A percentile compares a stretch with the other conserved stretches of the same genome.
phyloP scores from a whole-genome alignment of 2,113 vertebrate species.

The Amia ocellicauda region DNA sequence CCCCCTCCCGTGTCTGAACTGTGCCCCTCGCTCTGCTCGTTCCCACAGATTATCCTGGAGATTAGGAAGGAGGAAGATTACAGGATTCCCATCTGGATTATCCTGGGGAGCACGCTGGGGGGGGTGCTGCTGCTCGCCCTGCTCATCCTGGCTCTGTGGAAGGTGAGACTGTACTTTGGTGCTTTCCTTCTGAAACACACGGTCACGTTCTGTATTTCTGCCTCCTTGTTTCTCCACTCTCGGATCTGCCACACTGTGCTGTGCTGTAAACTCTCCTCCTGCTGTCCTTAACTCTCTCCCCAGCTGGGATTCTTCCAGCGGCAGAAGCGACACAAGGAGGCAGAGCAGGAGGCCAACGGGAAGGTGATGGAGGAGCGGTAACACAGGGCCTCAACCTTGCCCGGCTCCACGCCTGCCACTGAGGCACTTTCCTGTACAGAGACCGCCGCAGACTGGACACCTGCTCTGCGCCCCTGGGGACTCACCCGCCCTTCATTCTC shows the following conservation, averaged over 20 bases:
- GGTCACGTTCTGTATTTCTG: not conserved
- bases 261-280: not conserved
- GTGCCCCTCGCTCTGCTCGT: not conserved
- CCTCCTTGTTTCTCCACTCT: not conserved
- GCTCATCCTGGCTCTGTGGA: conserved; percentile 85
- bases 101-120: conserved; percentile 84
- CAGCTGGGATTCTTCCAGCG: conserved; percentile 93
- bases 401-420: conserved; percentile 29
- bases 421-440: conserved; percentile 42
- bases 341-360: conserved; percentile 47
- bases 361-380: conserved; percentile 66
- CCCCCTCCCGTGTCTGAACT: not conserved
- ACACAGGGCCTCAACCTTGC: conserved; percentile 8
- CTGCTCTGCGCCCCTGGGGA: too few relatives aligned
- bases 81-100: conserved; percentile 80
- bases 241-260: not conserved
- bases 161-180: conserved; percentile 61
- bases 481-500: too few relatives aligned
- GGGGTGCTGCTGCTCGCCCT: conserved; percentile 85
- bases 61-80: conserved; percentile 80
- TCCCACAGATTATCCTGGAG: conserved; percentile 74
- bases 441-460: not conserved
- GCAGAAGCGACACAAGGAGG: conserved; percentile 54
- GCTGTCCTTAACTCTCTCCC: conserved; percentile 7
- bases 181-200: not conserved